These are phyloP conservation scores for Anhinga anhinga DNA, from an alignment of 2,113 vertebrate species.

Conservation along the genomic window DNA sequence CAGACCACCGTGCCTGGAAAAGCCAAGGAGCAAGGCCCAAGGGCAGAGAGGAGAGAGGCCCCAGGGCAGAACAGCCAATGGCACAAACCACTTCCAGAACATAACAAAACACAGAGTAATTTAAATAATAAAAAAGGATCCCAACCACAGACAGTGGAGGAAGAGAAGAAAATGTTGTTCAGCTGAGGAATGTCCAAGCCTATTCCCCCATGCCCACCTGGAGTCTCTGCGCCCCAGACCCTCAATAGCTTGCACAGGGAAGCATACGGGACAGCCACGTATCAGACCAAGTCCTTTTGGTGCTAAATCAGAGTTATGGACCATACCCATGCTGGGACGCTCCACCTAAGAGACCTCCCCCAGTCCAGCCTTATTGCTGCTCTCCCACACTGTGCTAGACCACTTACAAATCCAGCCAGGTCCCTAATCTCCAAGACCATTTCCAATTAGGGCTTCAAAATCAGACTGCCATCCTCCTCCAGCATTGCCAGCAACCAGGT, in stretches of 20 bases:
- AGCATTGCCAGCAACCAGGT: background rate
- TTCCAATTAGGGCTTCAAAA: slow-evolving; percentile 7
- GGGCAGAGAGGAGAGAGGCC: background rate
- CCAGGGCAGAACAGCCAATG: background rate
- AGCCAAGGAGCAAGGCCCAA: background rate
- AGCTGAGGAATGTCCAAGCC: background rate
- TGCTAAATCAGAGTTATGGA: background rate
- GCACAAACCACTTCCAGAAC: background rate
- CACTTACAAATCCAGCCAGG: background rate
- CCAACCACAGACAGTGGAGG: background rate
- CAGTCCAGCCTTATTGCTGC: background rate
- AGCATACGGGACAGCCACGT: accelerated
- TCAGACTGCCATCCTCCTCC: background rate
- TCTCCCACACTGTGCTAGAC: background rate
- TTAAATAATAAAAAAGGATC: slow-evolving; percentile 27
- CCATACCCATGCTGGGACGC: background rate
- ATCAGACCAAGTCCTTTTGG: background rate
- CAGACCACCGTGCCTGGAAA: background rate
- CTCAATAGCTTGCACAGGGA: background rate
- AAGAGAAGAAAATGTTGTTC: background rate
- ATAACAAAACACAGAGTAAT: background rate
- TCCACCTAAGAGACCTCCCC: background rate
- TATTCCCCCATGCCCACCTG: background rate
- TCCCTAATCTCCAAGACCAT: background rate
- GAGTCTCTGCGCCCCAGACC: background rate